Evolutionary conservation across 2,113 vertebrate genomes (phyloP).

Genomic region (Galemys pyrenaicus): DNA sequence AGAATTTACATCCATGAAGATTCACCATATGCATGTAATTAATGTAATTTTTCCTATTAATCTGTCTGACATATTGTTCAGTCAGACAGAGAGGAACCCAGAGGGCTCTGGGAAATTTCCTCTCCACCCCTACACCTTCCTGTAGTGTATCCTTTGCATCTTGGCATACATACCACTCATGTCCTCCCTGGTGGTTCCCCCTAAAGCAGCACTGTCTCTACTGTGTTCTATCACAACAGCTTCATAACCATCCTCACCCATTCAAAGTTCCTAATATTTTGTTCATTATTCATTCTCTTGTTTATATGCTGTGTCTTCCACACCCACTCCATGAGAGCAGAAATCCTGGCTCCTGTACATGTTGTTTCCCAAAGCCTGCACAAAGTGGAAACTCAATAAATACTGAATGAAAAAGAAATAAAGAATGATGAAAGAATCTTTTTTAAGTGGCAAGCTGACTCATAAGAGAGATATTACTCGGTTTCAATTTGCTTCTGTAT

Average conservation of each 20-base stretch:
- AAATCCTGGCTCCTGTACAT: too few relatives aligned
- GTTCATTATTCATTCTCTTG: background rate
- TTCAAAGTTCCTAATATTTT: too few relatives aligned
- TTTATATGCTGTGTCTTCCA: too few relatives aligned
- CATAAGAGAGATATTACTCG: background rate
- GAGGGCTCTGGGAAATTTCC: too few relatives aligned
- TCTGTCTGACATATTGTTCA: too few relatives aligned
- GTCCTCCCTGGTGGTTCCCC: background rate
- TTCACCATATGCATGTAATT: too few relatives aligned
- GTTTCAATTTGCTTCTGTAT: background rate
- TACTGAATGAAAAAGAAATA: background rate
- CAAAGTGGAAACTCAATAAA: background rate
- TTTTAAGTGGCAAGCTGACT: background rate
- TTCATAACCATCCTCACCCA: background rate
- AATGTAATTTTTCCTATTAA: too few relatives aligned
- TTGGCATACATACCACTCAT: accelerated
- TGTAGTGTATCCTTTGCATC: background rate
- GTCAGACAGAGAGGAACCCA: too few relatives aligned
- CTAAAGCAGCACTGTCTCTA: background rate
- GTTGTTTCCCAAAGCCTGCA: background rate
- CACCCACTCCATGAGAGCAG: too few relatives aligned
- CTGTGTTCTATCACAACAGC: background rate
- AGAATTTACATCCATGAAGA: too few relatives aligned
- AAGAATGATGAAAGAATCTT: background rate
- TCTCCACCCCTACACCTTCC: background rate